A percentile compares a stretch with the other conserved stretches of the same genome.
Conservation (phyloP, 2,113 vertebrate species). For the Myotis yumanensis region DNA sequence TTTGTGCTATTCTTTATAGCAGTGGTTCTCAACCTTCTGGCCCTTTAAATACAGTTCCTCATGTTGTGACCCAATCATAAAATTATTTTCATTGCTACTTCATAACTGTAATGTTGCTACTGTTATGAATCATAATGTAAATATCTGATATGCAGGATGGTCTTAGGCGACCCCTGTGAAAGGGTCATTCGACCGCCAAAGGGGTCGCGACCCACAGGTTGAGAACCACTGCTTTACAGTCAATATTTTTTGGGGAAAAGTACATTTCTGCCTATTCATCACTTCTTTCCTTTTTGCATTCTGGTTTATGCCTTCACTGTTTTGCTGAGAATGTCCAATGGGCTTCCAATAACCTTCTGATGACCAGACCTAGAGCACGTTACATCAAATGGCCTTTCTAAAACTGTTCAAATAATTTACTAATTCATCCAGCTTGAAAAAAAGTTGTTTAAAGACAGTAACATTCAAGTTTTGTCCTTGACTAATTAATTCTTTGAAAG, state of each 20-base stretch:
- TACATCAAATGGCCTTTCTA: neutral
- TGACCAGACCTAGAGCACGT: neutral
- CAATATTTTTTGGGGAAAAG: neutral
- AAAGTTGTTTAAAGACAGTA: constrained; percentile 33
- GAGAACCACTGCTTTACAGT: neutral
- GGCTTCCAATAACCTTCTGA: neutral
- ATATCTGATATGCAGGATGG: no score
- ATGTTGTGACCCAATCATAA: no score
- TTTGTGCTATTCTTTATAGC: neutral
- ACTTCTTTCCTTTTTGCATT: constrained; percentile 2
- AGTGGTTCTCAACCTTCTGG: no score
- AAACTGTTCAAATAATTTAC: constrained; percentile 22
- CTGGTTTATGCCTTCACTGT: constrained; percentile 20
- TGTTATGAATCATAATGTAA: no score
- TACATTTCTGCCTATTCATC: constrained; percentile 4
- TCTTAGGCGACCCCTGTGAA: no score
- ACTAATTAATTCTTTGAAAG: neutral
- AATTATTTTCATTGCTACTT: no score
- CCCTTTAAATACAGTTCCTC: no score
- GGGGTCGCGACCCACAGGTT: no score
- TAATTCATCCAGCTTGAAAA: constrained; percentile 19
- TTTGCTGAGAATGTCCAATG: constrained; percentile 31
- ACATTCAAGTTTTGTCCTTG: no score
- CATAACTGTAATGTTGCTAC: no score
- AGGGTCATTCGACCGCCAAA: no score